These are phyloP conservation scores for Coregonus sp. DNA, from an alignment of 2,797 vertebrate genomes.

Conservation along the genomic window DNA sequence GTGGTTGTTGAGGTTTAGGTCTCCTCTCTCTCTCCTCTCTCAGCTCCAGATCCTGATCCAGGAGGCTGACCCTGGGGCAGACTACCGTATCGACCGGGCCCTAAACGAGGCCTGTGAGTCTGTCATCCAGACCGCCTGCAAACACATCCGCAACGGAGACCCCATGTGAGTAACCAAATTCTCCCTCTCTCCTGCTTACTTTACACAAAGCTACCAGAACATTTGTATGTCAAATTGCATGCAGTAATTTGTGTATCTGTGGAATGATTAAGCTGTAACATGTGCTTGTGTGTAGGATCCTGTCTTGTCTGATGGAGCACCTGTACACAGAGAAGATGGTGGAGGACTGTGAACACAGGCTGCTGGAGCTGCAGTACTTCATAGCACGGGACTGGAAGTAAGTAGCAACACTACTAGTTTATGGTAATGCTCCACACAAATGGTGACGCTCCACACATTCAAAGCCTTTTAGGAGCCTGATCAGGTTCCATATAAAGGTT, in stretches of 20 bases:
- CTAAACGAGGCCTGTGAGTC: slow-evolving; percentile 96
- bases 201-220: not conserved
- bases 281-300: slow-evolving; percentile 81
- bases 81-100: slow-evolving; percentile 95
- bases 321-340: slow-evolving; percentile 99
- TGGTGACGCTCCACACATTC: not conserved
- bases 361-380: slow-evolving; percentile 96
- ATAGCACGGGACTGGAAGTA: slow-evolving; percentile 98
- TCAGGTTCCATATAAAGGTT: not conserved
- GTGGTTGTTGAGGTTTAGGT: not conserved
- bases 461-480: not conserved
- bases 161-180: slow-evolving; percentile 83
- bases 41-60: slow-evolving; percentile 95
- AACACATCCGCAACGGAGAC: slow-evolving; percentile 94
- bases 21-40: slow-evolving; percentile 20
- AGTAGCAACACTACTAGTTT: slow-evolving; percentile 52
- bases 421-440: no score
- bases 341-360: slow-evolving; percentile 91
- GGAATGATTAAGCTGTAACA: not conserved
- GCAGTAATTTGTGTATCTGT: not conserved
- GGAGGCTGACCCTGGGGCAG: slow-evolving; percentile 91
- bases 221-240: not conserved
- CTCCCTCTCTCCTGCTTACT: not conserved
- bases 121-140: slow-evolving; percentile 97
- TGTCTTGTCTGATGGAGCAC: slow-evolving; percentile 97